These are phyloP conservation scores for Barnardius zonarius DNA, from an alignment of 2,113 vertebrate genomes.

Conservation along the genomic window DNA sequence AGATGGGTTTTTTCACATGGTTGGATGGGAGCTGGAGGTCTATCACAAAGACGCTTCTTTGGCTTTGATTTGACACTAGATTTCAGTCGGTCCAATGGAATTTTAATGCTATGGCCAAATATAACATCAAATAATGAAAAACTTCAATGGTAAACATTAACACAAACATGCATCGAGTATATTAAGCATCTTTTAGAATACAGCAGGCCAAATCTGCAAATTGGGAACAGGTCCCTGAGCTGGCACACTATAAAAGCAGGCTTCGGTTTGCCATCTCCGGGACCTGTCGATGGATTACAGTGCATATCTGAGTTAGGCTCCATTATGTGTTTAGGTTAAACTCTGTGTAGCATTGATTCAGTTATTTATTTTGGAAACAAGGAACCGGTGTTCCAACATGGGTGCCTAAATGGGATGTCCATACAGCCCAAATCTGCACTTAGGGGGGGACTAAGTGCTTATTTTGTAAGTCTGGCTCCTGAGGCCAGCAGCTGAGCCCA, in stretches of 20 bases:
- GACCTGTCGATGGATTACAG: conserved; percentile 49
- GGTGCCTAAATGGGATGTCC: conserved; percentile 19
- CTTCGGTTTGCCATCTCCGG: conserved; percentile 59
- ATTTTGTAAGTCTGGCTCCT: background rate
- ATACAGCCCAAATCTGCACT: background rate
- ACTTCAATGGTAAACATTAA: conserved; percentile 75
- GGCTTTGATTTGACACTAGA: conserved; percentile 59
- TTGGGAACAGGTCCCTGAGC: conserved; percentile 72
- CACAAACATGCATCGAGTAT: conserved; percentile 60
- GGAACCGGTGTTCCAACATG: background rate
- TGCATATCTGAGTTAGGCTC: conserved; percentile 24
- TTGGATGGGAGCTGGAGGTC: conserved; percentile 53
- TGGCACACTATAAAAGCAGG: conserved; percentile 70
- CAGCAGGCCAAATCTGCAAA: conserved; percentile 70
- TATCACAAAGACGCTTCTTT: conserved; percentile 64
- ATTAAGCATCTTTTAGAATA: conserved; percentile 70
- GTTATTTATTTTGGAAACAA: conserved; percentile 56
- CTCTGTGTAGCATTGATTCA: conserved; percentile 53
- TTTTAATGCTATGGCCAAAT: conserved; percentile 68
- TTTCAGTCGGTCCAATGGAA: conserved; percentile 60
- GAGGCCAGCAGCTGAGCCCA: background rate
- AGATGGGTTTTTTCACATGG: background rate
- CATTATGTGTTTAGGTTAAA: conserved; percentile 55
- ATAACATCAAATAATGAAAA: conserved; percentile 79
- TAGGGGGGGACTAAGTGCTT: background rate